Conservation (phyloP, 2,113 vertebrate species). For the Ploceus nigricollis region DNA sequence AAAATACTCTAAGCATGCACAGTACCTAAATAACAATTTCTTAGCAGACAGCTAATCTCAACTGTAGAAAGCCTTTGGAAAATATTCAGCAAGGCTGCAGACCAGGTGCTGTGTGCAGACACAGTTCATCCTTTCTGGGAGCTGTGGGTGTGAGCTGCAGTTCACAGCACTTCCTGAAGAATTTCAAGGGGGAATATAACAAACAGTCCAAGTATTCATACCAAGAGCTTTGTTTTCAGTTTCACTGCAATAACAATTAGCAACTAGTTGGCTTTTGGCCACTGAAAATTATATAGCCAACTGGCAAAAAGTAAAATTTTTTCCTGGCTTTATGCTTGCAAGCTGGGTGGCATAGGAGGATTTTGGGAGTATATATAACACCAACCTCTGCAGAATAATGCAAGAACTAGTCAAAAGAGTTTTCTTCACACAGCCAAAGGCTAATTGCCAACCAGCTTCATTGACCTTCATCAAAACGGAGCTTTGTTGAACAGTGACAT, state of each 20-base stretch:
- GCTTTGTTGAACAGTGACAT: neutral
- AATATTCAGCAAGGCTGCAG: neutral
- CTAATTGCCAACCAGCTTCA: conserved; percentile 26
- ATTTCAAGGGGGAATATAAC: neutral
- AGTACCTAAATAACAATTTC: neutral
- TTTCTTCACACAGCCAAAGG: conserved; percentile 12
- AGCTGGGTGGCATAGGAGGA: conserved; percentile 58
- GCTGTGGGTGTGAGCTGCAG: neutral
- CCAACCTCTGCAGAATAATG: conserved; percentile 25
- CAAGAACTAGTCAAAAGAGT: conserved; percentile 1
- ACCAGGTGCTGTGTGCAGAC: neutral
- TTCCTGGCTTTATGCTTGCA: conserved; percentile 57
- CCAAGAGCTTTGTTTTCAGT: conserved; percentile 51
- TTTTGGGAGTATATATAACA: neutral
- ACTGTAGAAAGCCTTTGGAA: neutral
- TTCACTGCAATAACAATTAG: conserved; percentile 58
- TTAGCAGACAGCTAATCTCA: neutral
- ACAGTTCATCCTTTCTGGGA: neutral
- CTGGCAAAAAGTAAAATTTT: conserved; percentile 53
- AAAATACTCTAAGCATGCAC: neutral
- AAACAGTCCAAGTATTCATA: conserved; percentile 51
- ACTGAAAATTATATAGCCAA: conserved; percentile 60
- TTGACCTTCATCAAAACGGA: neutral
- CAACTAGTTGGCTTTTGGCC: conserved; percentile 53
- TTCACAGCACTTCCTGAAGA: neutral